Conservation (phyloP, 2,113 vertebrate genomes). For the Recurvirostra avosetta region DNA sequence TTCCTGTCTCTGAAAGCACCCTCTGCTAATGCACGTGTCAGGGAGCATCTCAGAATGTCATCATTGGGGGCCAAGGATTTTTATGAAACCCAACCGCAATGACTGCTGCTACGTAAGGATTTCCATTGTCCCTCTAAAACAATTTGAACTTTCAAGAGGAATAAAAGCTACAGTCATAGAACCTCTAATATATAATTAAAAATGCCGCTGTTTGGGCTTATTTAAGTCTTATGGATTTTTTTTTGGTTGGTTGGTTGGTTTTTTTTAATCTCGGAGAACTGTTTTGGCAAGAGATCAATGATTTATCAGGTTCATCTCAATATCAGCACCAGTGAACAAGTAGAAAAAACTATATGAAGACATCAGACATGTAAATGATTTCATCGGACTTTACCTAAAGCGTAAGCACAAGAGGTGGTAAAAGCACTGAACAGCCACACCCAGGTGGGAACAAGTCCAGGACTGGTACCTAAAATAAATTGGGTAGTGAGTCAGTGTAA, state of each 20-base stretch:
- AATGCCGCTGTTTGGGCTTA: background rate
- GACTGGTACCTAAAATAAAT: slow-evolving; percentile 56
- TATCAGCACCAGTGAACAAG: background rate
- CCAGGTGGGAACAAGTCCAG: slow-evolving; percentile 60
- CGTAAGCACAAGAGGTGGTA: slow-evolving; percentile 63
- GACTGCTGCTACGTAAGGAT: background rate
- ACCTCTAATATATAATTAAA: background rate
- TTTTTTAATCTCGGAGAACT: background rate
- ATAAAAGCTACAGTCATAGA: background rate
- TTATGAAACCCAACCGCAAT: background rate
- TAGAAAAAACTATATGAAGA: background rate
- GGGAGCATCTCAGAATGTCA: background rate
- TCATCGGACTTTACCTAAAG: slow-evolving; percentile 61
- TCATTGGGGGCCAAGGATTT: background rate
- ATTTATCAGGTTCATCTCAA: background rate
- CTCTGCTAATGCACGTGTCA: background rate
- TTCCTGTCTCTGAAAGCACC: background rate
- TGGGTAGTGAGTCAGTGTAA: background rate
- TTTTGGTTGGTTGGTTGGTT: rapidly evolving
- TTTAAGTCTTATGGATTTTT: background rate
- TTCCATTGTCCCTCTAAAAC: background rate
- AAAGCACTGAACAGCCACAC: slow-evolving; percentile 66
- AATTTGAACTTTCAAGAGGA: background rate
- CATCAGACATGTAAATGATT: background rate
- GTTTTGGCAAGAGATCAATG: background rate